Evolutionary conservation across 2,797 vertebrate species (phyloP).

Genomic region (Eulemur mongoz): DNA sequence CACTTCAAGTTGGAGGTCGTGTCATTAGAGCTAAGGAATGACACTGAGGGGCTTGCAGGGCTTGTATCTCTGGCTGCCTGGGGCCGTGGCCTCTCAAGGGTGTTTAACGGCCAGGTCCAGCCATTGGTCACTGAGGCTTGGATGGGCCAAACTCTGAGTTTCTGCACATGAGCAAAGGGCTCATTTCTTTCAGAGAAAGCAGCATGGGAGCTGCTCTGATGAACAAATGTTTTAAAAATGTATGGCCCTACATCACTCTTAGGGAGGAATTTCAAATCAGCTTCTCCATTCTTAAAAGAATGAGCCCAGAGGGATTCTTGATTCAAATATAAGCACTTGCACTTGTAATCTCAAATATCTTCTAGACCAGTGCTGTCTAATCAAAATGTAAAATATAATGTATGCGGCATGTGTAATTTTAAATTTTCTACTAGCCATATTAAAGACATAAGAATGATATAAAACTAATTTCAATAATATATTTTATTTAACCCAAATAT

Average conservation of each 20-base stretch:
- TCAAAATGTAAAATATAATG: not conserved
- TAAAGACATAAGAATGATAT: not conserved
- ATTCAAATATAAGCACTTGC: not conserved
- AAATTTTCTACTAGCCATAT: not conserved
- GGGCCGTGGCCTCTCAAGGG: not conserved
- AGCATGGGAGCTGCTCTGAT: not conserved
- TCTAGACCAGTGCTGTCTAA: not conserved
- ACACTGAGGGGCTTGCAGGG: not conserved
- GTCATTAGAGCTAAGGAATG: not conserved
- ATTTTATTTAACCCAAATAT: not conserved
- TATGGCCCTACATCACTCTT: not conserved
- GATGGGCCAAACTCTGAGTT: not conserved
- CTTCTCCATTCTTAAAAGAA: not conserved
- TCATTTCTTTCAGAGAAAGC: not conserved
- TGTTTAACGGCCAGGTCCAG: not conserved
- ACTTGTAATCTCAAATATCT: not conserved
- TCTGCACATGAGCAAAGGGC: not conserved
- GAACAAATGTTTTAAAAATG: not conserved
- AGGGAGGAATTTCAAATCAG: not conserved
- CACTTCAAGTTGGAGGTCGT: not conserved
- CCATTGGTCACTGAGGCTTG: not conserved
- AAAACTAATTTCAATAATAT: constrained; percentile 1
- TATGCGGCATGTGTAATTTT: not conserved
- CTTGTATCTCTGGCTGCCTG: not conserved
- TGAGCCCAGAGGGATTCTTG: not conserved